These are phyloP conservation scores for Anthonomus grandis DNA, from an alignment of 1,140 invertebrate genomes.

Conservation along the genomic window DNA sequence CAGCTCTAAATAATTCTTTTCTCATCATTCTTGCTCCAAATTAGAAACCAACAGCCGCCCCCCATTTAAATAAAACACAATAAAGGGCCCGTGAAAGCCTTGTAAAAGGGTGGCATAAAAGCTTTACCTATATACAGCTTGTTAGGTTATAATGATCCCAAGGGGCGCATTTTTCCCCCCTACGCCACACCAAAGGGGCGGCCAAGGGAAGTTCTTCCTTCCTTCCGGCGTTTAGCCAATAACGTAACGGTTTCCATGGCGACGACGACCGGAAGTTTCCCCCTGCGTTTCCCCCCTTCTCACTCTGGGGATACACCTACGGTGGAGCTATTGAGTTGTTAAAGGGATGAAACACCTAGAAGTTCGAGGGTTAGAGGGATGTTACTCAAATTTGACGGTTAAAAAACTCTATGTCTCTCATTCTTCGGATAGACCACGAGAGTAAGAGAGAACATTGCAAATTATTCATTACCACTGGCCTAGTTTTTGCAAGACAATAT, in stretches of 20 bases:
- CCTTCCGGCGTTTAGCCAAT: slow-evolving; percentile 37
- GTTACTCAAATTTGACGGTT: not conserved
- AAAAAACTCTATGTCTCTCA: not conserved
- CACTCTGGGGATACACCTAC: not conserved
- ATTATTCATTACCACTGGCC: not conserved
- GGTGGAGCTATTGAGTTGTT: not conserved
- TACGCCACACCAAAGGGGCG: slow-evolving; percentile 9
- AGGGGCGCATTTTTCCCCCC: not conserved
- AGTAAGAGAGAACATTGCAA: not conserved
- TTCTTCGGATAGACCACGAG: not conserved
- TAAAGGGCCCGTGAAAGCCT: slow-evolving; percentile 8
- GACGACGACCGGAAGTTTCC: slow-evolving; percentile 18
- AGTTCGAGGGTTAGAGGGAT: not conserved
- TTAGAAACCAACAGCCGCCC: not conserved
- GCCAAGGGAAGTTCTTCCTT: slow-evolving; percentile 30
- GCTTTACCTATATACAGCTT: slow-evolving; percentile 24
- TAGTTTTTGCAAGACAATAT: not conserved
- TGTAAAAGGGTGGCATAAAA: slow-evolving; percentile 12
- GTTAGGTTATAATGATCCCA: slow-evolving; percentile 19
- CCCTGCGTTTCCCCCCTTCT: not conserved
- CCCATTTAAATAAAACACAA: not conserved
- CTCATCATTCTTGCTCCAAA: not conserved
- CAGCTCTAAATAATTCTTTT: not conserved
- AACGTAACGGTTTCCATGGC: slow-evolving; percentile 19
- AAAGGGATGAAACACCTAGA: not conserved